phyloP scores from a whole-genome alignment of 2,113 vertebrate genomes.

The Ammodramus savannarum region DNA sequence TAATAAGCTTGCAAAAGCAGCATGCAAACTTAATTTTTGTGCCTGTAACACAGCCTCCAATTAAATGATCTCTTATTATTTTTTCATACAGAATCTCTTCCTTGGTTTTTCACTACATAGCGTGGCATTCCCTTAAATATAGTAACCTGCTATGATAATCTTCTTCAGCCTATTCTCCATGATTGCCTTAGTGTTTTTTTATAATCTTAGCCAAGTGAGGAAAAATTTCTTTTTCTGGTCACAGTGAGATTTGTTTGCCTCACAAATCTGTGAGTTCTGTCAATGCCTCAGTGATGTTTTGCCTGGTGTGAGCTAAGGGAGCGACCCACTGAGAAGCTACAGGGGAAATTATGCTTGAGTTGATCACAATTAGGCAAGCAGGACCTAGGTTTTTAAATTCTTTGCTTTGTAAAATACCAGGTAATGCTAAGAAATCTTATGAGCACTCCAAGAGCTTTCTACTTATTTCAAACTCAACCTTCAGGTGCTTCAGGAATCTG shows the following conservation, averaged over 20 bases:
- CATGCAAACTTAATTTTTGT: conserved; percentile 28
- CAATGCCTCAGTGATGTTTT: neutral
- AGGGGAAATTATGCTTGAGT: neutral
- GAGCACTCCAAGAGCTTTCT: neutral
- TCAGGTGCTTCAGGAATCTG: neutral
- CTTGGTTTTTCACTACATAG: neutral
- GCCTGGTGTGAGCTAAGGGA: neutral
- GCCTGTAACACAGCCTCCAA: neutral
- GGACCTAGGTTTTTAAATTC: neutral
- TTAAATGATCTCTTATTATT: neutral
- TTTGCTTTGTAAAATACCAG: neutral
- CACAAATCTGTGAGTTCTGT: neutral
- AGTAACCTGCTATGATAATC: neutral
- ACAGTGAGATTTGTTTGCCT: neutral
- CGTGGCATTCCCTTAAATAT: neutral
- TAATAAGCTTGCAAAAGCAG: conserved; percentile 20
- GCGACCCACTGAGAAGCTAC: neutral
- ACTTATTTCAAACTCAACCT: neutral
- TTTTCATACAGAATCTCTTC: neutral
- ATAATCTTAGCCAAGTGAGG: neutral
- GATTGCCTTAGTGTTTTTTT: neutral
- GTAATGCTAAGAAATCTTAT: neutral
- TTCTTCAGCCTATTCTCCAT: neutral
- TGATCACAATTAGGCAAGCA: neutral
- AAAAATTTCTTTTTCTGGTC: neutral